A percentile compares a stretch with the other conserved stretches of the same genome.
These are phyloP conservation scores for Heliothis virescens DNA, from an alignment of 1,140 invertebrate genomes.

Conservation along the genomic window DNA sequence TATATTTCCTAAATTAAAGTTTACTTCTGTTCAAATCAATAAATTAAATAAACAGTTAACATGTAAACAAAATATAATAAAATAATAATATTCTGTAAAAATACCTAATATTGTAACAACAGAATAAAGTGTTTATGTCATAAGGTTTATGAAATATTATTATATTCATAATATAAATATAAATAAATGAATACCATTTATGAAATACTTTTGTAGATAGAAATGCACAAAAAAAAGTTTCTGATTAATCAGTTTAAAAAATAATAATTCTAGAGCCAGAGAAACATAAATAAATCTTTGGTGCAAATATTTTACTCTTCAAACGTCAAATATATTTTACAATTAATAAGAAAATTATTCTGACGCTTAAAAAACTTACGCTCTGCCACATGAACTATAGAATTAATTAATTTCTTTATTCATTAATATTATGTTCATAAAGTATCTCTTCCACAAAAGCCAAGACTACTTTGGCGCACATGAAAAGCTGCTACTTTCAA, in stretches of 20 bases:
- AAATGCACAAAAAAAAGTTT: no score
- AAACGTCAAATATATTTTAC: background rate
- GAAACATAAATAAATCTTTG: conserved; percentile 50
- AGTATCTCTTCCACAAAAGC: background rate
- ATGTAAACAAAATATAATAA: background rate
- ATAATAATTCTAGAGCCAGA: no score
- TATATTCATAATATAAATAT: no score
- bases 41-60: background rate
- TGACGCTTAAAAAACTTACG: background rate
- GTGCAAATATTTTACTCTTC: conserved; percentile 43
- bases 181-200: no score
- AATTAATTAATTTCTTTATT: conserved; percentile 17
- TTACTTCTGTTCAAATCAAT: background rate
- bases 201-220: no score
- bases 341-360: background rate
- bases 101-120: background rate
- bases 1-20: background rate
- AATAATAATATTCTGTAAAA: background rate
- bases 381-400: conserved; percentile 4
- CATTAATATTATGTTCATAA: background rate
- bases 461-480: conserved; percentile 14
- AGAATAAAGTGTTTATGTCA: background rate
- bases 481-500: conserved; percentile 12
- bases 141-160: background rate
- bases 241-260: no score